A percentile compares a stretch with the other conserved stretches of the same genome.
These are phyloP conservation scores for Drosophila buzzatii DNA, from an alignment of 2,888 invertebrate species.

Conservation along the genomic window DNA sequence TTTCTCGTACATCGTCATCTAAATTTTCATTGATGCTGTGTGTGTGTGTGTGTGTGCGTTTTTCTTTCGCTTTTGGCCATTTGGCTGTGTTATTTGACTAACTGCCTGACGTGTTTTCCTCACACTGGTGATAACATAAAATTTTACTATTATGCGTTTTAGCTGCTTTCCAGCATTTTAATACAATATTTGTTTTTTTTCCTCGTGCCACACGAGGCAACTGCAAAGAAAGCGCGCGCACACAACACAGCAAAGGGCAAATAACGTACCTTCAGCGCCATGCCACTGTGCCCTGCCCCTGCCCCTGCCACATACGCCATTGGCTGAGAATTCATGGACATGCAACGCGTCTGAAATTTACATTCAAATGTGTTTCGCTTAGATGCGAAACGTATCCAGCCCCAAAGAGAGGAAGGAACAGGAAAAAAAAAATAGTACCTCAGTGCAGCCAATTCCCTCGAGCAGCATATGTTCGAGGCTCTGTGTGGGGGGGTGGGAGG, in stretches of 20 bases:
- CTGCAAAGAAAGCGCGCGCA: constrained; percentile 43
- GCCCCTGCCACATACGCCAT: constrained; percentile 18
- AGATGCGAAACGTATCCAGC: constrained; percentile 60
- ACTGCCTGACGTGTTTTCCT: constrained; percentile 82
- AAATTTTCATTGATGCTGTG: constrained; percentile 65
- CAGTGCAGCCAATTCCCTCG: constrained; percentile 78
- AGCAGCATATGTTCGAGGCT: constrained; percentile 74
- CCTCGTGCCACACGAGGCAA: constrained; percentile 55
- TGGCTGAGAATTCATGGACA: constrained; percentile 73
- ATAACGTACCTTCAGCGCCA: constrained; percentile 40
- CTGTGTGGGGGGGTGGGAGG: constrained; percentile 9
- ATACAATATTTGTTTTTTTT: constrained; percentile 80
- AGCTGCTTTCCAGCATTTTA: constrained; percentile 83
- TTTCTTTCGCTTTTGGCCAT: constrained; percentile 50
- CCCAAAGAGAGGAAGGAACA: not conserved
- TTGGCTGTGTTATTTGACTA: constrained; percentile 77
- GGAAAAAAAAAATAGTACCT: constrained; percentile 57
- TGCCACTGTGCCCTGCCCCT: not conserved
- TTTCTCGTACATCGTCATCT: constrained; percentile 53
- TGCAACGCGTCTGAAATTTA: constrained; percentile 78
- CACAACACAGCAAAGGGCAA: constrained; percentile 59
- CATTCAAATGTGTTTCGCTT: constrained; percentile 81
- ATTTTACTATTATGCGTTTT: constrained; percentile 84
- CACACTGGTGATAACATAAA: constrained; percentile 82
- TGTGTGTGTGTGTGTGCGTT: constrained; percentile 25